Evolutionary conservation across 2,113 vertebrate species (phyloP).

Genomic region (Laticauda laticaudata): DNA sequence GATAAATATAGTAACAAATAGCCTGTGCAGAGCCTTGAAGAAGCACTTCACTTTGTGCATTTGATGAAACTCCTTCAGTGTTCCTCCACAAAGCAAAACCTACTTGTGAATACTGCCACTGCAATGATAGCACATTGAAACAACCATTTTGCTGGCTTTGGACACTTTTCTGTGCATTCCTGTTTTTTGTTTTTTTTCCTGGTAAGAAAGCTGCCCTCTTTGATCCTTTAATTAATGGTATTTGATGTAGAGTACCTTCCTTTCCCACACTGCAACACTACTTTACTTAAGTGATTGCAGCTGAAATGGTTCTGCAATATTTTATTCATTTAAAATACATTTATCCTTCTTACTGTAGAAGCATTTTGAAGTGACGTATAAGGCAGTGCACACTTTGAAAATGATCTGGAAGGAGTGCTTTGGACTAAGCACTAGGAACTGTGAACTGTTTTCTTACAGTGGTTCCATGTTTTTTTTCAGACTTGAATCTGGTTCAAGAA

Average conservation of each 20-base stretch:
- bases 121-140: neutral
- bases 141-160: neutral
- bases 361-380: neutral
- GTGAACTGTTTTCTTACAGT: neutral
- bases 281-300: neutral
- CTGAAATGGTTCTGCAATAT: neutral
- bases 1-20: neutral
- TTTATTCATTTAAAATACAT: neutral
- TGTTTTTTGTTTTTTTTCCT: neutral
- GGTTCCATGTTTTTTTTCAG: neutral
- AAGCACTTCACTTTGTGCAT: neutral
- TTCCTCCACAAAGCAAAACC: neutral
- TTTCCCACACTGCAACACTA: neutral
- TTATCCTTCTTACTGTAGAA: neutral
- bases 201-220: neutral
- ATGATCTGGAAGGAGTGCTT: neutral
- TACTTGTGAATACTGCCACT: neutral
- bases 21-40: neutral
- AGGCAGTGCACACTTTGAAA: neutral
- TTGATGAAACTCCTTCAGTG: neutral
- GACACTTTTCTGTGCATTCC: neutral
- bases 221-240: neutral
- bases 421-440: neutral
- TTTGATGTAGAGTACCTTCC: neutral
- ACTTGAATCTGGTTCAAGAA: neutral